Base-by-base conservation (phyloP, 2,888 invertebrate species). In the Lamproptera curius region DNA sequence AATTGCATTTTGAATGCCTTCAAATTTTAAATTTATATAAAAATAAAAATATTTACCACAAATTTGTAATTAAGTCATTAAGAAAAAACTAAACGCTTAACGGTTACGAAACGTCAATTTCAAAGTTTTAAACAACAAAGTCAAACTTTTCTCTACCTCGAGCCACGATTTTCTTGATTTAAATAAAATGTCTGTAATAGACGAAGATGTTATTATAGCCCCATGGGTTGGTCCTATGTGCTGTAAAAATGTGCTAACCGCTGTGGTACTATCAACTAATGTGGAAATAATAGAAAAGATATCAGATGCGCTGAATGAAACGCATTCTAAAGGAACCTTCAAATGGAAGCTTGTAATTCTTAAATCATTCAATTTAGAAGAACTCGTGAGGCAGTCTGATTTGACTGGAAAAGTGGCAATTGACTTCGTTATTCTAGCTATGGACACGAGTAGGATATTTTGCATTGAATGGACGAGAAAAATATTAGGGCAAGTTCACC, bases 161-260 rank as follows among this genome's bases (percentile, higher is more conserved):
- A n/a, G n/a, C n/a, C n/a, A 20, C 20, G 6, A 6, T 20, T 20
- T 20, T 20, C 20, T 20, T 20, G 6, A 20, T 5, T 6, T 28
- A 28, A 9, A 2, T 20, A 62, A 31, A 47, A 82, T 82, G 79
- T 80, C 82, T 40, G 44, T 51, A 15, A 60, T 61, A n/a, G 73
- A 77, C 55, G 73, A 80, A 48, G 67, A 76, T 43, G 50, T 63
- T 13, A 52, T 73, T 13, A 66, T 78, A 33, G 78, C 73, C 1
- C 84, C 84, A 0, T 88, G 87, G 87, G 66, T 84, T 38, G 85
- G 85, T 10, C 74, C 77, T 31, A 68, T 71, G 36, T 76, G 72
- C 53, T 73, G 57, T 51, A 80, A 69, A 63, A 85, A 85, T 39
- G 61, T 65, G n/a, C 55, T 87, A 42, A 71, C 79, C 5, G 63